A percentile compares a stretch with the other conserved stretches of the same genome.
phyloP scores from a whole-genome alignment of 2,888 invertebrate species.

The Hydrotaea diabolus region DNA sequence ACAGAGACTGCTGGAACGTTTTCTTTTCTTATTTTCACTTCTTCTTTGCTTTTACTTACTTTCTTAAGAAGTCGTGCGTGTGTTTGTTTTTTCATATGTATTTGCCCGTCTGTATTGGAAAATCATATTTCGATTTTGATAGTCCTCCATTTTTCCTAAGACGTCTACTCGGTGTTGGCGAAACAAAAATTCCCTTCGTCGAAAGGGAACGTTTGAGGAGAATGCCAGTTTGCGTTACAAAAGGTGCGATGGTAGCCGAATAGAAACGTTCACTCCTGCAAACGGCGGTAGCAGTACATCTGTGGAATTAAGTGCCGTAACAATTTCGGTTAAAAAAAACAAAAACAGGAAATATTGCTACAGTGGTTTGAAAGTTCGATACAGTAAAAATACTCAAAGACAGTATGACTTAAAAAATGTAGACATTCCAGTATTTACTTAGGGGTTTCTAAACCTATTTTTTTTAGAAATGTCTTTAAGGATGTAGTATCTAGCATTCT shows the following conservation, averaged over 20 bases:
- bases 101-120: constrained; percentile 26
- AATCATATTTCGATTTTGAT: constrained; percentile 48
- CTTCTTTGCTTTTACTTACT: neutral
- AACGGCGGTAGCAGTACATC: neutral
- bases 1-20: neutral
- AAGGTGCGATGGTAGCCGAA: neutral
- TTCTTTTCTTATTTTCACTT: too few species aligned
- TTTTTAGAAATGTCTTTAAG: too few species aligned
- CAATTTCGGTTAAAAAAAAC: neutral
- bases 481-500: too few species aligned
- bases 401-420: too few species aligned
- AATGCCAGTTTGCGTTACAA: neutral
- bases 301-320: neutral
- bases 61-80: constrained; percentile 11
- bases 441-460: too few species aligned
- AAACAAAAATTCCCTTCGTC: neutral
- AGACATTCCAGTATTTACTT: too few species aligned
- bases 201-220: neutral
- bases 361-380: too few species aligned
- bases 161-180: constrained; percentile 31
- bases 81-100: constrained; percentile 4
- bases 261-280: too few species aligned
- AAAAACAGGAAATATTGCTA: neutral
- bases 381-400: too few species aligned
- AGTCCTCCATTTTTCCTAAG: constrained; percentile 53